Conservation (phyloP, 2,113 vertebrate genomes). For the Amphiprion ocellaris region DNA sequence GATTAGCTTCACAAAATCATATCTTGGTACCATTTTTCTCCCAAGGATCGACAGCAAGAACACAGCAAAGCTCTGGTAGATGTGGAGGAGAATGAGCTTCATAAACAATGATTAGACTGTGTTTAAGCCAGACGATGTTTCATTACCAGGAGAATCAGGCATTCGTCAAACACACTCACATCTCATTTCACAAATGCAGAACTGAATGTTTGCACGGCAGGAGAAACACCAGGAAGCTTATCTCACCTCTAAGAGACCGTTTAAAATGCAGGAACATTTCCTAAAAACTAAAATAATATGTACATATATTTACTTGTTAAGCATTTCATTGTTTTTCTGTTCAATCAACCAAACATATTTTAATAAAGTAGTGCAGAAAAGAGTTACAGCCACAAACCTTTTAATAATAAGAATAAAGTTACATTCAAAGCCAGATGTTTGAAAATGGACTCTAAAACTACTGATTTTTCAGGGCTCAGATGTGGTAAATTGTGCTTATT, state of each 20-base stretch:
- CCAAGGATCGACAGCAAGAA: background rate
- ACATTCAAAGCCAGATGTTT: no score
- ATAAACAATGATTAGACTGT: background rate
- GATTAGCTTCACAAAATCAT: slow-evolving; percentile 41
- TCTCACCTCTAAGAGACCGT: background rate
- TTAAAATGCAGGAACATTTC: no score
- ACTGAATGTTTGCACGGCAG: background rate
- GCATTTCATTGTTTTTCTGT: no score
- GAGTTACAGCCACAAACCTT: no score
- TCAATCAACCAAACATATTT: no score
- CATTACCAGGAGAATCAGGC: slow-evolving; percentile 4
- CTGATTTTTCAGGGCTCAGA: no score
- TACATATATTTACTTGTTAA: no score
- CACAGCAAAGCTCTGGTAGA: background rate
- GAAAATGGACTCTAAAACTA: no score
- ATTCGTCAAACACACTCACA: slow-evolving; percentile 34
- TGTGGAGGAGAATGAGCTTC: background rate
- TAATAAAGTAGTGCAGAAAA: no score
- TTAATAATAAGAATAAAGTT: no score
- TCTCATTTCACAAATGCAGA: background rate
- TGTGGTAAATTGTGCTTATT: no score
- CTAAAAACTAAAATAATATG: no score
- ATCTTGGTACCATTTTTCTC: slow-evolving; percentile 39
- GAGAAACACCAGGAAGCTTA: background rate
- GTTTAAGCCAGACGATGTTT: background rate